Evolutionary conservation across 2,888 invertebrate genomes (phyloP), one percentile per base, ranked within the genome.

Genomic region (Pseudococcus longispinus): DNA sequence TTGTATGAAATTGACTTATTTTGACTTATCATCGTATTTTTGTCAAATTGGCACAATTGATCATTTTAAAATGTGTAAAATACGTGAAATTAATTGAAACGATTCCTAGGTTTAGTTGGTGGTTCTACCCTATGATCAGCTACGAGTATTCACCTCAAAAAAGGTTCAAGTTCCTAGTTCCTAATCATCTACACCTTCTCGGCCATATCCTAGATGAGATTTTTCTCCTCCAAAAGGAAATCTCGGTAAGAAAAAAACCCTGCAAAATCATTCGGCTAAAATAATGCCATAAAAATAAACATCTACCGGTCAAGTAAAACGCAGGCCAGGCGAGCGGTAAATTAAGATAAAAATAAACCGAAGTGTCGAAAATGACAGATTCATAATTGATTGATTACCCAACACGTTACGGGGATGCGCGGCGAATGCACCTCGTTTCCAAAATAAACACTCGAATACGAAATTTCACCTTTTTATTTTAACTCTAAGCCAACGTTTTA

Each of bases 281-380:
- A 37, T 37, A 37, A 37, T 37, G 9, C 37, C 37, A 37, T 37
- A 37, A 37, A 37, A 37, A 37, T 37, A 37, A 37, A 37, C 37
- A 9, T 37, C 37, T 37, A 37, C 37, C 37, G 37, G 37, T 37
- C 44, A 15, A 46, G 15, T 46, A 46, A 15, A 11, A 13, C 42
- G 9, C 11, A 2, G 11, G 77, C n/a, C 44, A 13, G 20, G 9
- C 11, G 11, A 13, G 77, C n/a, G 20, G 11, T 80, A 20, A 80
- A 80, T 80, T 80, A 42, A 80, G 77, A 80, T 80, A 80, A 80
- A 80, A 80, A 80, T 42, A 80, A 80, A 80, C 42, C 77, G 20
- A 42, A 42, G 42, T 29, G 42, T 80, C 77, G 37, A 80, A 80
- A 80, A 42, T 80, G 77, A 80, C 77, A 42, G 77, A 8, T 80